Percentiles rank a stretch among this genome's conserved stretches.
These are phyloP conservation scores for Triplophysa bombifrons DNA, from an alignment of 2,797 vertebrate genomes.

Conservation along the genomic window DNA sequence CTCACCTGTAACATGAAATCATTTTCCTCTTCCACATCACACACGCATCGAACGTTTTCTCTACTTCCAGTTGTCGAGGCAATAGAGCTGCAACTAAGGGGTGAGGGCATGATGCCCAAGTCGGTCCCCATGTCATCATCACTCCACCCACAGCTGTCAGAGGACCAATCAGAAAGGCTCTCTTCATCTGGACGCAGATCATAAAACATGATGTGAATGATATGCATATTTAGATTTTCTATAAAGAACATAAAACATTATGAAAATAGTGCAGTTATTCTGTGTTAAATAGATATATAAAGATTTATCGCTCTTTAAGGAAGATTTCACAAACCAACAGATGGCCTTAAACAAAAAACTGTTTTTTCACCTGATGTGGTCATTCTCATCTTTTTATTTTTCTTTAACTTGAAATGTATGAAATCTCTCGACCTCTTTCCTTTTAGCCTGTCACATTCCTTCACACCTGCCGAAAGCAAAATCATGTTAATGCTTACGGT, in stretches of 20 bases:
- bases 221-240: constrained; percentile 42
- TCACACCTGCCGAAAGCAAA: constrained; percentile 71
- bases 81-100: constrained; percentile 82
- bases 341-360: no score
- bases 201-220: constrained; percentile 19
- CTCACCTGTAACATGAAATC: constrained; percentile 98
- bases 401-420: constrained; percentile 90
- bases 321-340: background rate
- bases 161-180: constrained; percentile 89
- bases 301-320: no score
- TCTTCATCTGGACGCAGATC: constrained; percentile 82
- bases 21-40: constrained; percentile 94
- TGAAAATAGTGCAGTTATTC: no score
- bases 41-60: constrained; percentile 92
- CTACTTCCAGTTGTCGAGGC: constrained; percentile 81
- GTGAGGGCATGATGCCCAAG: constrained; percentile 84
- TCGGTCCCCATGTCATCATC: constrained; percentile 88
- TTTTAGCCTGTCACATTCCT: constrained; percentile 84
- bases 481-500: background rate
- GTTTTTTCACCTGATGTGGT: constrained; percentile 83
- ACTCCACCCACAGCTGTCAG: constrained; percentile 93
- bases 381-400: constrained; percentile 92
- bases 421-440: constrained; percentile 88
- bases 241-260: no score
- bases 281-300: no score